phyloP scores from a whole-genome alignment of 2,797 vertebrate genomes.

The Karalla daura region DNA sequence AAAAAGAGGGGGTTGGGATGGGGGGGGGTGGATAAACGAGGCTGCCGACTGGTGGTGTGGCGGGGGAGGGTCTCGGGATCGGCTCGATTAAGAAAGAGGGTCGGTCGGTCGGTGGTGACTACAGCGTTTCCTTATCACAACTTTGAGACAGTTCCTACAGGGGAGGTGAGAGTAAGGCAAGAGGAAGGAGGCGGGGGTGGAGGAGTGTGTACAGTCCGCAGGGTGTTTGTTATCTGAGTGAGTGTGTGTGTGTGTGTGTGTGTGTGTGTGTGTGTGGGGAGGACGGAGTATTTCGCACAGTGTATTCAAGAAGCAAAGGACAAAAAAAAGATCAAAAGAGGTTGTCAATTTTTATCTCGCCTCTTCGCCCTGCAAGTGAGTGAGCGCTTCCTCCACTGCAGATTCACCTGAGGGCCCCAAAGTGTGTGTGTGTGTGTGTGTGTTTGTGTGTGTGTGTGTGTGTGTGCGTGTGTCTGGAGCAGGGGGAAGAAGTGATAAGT shows the following conservation, averaged over 20 bases:
- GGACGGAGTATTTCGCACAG: conserved; percentile 54
- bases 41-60: conserved; percentile 20
- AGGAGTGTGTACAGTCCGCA: conserved; percentile 9
- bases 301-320: conserved; percentile 52
- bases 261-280: conserved; percentile 5
- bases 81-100: conserved; percentile 47
- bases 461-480: conserved; percentile 14
- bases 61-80: conserved; percentile 19
- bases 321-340: conserved; percentile 19
- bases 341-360: conserved; percentile 33
- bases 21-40: conserved; percentile 2
- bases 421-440: conserved; percentile 19
- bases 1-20: background rate
- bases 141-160: conserved; percentile 55
- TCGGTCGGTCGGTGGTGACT: conserved; percentile 34
- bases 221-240: background rate
- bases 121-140: conserved; percentile 54
- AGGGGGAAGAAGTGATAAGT: conserved; percentile 36
- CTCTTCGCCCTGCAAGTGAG: conserved; percentile 5
- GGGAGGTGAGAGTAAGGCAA: conserved; percentile 55
- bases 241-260: conserved; percentile 3
- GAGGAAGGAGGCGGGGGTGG: conserved; percentile 29
- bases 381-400: conserved; percentile 23
- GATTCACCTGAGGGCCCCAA: conserved; percentile 53
- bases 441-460: conserved; percentile 26